Evolutionary conservation across 2,113 vertebrate genomes (phyloP), one percentile per base, ranked within the genome.

Genomic region (Ancistrus triradiatus): DNA sequence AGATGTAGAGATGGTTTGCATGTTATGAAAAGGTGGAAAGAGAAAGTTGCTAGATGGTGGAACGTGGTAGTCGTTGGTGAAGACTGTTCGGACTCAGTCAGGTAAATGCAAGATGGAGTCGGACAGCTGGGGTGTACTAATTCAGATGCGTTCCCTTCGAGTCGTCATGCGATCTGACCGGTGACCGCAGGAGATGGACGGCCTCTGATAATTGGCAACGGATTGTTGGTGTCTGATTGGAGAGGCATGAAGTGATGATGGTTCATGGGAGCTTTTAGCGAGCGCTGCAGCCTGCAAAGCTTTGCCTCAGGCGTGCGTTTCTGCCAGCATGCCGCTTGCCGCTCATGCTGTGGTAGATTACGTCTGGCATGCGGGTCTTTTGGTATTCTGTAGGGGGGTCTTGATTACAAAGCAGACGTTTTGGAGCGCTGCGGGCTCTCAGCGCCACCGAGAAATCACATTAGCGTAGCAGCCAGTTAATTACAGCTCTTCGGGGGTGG

Each of bases 21-120:
- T 69, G 46, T 74, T 56, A 63, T 57, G 56, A 59, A 75, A 58
- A 74, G 71, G 75, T 74, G 73, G 21, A 44, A 40, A 68, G 43
- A 35, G 63, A 65, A 43, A 46, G 76, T 47, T 57, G 77, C 72
- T 69, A 58, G 66, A 28, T 31, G 55, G 66, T 59, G 60, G 59
- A 57, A 38, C 52, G 59, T 6, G 24, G 47, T 66, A 14, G 25
- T 42, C 56, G 22, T 19, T 62, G 55, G 72, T 37, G 46, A 2
- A 38, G 44, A n/a, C 24, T 11, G 43, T 28, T 50, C 13, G 38
- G 17, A 46, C 17, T 22, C 33, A 56, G 48, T 64, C 53, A 35
- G 53, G 38, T 59, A 17, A 33, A 22, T 21, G 35, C 17, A 8
- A 60, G 56, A 48, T 43, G 22, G 8, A 46, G 58, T 47, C 21